Percentiles rank a stretch among this genome's conserved stretches.
phyloP scores from a whole-genome alignment of 2,888 invertebrate genomes.

The Hirudinaria manillensis region DNA sequence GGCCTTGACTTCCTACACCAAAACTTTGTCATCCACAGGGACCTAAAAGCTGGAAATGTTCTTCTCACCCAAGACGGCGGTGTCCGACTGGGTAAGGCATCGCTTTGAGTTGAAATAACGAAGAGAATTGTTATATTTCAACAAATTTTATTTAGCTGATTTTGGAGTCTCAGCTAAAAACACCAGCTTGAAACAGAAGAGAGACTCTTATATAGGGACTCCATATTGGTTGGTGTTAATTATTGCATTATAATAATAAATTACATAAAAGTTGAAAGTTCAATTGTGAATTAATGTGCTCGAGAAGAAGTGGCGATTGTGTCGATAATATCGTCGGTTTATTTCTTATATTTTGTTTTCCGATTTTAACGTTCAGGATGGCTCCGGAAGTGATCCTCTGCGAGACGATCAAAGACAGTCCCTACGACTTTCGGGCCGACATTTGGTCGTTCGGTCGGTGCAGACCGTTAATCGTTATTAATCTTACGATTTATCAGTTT shows the following conservation, averaged over 20 bases:
- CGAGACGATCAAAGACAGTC: constrained; percentile 95
- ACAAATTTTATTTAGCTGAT: constrained; percentile 68
- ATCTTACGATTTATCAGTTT: background rate
- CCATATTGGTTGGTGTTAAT: constrained; percentile 75
- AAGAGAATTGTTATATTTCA: background rate
- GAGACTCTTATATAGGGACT: constrained; percentile 98
- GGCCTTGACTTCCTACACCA: constrained; percentile 80
- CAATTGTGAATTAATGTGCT: background rate
- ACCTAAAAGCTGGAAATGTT: constrained; percentile 97
- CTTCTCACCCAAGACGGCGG: constrained; percentile 89
- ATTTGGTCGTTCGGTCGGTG: constrained; percentile 68
- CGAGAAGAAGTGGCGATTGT: background rate
- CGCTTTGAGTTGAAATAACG: background rate
- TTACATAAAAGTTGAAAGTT: background rate
- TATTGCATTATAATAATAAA: background rate
- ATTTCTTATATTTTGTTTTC: background rate
- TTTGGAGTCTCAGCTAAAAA: constrained; percentile 99
- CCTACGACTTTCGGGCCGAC: constrained; percentile 94
- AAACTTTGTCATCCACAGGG: constrained; percentile 87
- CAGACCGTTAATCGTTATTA: background rate
- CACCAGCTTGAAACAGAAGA: constrained; percentile 85
- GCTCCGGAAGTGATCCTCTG: constrained; percentile 97
- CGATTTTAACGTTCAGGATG: constrained; percentile 62
- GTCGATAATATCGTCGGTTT: background rate
- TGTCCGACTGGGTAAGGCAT: constrained; percentile 80